phyloP scores from a whole-genome alignment of 2,113 vertebrate genomes.

The Myotis lucifugus region DNA sequence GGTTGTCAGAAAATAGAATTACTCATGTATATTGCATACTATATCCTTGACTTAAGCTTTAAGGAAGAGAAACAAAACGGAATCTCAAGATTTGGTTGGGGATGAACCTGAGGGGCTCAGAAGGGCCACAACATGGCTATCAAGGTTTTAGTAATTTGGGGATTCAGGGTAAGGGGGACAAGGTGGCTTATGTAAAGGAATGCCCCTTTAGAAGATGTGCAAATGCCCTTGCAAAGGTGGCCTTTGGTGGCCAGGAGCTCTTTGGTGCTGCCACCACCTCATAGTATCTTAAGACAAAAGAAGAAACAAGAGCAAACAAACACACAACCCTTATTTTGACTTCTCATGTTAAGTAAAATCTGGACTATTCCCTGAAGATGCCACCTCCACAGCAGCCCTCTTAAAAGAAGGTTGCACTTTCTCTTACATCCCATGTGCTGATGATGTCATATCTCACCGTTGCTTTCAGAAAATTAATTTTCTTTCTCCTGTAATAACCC shows the following conservation, averaged over 20 bases:
- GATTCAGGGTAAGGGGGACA: neutral
- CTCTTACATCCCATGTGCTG: neutral
- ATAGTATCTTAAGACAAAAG: neutral
- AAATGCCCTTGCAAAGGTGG: neutral
- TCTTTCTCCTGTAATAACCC: neutral
- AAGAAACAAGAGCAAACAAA: neutral
- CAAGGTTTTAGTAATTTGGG: neutral
- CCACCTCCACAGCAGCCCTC: neutral
- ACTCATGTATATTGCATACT: neutral
- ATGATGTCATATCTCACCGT: neutral
- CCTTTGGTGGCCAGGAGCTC: neutral
- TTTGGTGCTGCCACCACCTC: neutral
- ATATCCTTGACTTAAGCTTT: neutral
- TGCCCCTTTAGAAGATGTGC: neutral
- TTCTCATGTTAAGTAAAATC: neutral
- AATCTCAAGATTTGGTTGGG: conserved; percentile 11
- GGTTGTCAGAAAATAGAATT: neutral
- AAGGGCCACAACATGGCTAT: neutral
- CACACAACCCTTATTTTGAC: neutral
- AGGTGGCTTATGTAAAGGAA: neutral
- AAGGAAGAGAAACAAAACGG: neutral
- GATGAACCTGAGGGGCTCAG: neutral
- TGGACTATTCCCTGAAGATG: neutral
- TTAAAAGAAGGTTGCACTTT: neutral
- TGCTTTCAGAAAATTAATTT: neutral